Base-by-base conservation (phyloP, 2,888 invertebrate species). In the Cephus pygmeus region DNA sequence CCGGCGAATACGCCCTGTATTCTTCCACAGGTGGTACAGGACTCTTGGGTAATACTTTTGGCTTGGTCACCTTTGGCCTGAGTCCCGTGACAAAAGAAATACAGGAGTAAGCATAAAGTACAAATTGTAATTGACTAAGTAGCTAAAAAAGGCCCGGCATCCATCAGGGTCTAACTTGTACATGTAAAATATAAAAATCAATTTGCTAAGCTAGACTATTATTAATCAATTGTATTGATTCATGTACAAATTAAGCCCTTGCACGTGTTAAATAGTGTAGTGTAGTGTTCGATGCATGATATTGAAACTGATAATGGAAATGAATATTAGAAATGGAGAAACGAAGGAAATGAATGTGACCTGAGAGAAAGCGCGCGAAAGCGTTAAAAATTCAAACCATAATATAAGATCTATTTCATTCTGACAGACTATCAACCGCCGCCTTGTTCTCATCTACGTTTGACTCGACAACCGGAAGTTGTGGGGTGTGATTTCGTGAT, bases 21-120 rank as follows among this genome's bases (percentile, higher is more conserved):
- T 90, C 90, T 69, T 86, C 84, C n/a, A 83, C 75, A 34, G 90
- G 89, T 33, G 90, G 89, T 15, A 89, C 81, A n/a, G 91, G 91
- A 76, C 91, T 91, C 83, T 90, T 92, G 81, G 89, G 91, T 83
- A 89, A 88, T 81, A 87, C 82, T 84, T 87, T 88, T 80, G 86
- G 88, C 79, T 85, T 34, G 30, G 75, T 79, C 36, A 77, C 81
- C 79, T 84, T 86, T 73, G 83, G 85, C 82, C 88, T 88, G 81
- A 76, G 76, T 74, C 69, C 36, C 76, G 34, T 34, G 77, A 71
- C 36, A 75, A 75, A 75, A 79, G 77, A 73, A 75, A 76, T 79
- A 77, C 71, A 69, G 34, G 6, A 23, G 11, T 71, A 23, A 71
- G 31, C 56, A 23, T 56, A 31, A 31, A 31, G 33, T 34, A 71